These are phyloP conservation scores for Perca schrenkii DNA, from an alignment of 2,113 vertebrate genomes.

Conservation along the genomic window DNA sequence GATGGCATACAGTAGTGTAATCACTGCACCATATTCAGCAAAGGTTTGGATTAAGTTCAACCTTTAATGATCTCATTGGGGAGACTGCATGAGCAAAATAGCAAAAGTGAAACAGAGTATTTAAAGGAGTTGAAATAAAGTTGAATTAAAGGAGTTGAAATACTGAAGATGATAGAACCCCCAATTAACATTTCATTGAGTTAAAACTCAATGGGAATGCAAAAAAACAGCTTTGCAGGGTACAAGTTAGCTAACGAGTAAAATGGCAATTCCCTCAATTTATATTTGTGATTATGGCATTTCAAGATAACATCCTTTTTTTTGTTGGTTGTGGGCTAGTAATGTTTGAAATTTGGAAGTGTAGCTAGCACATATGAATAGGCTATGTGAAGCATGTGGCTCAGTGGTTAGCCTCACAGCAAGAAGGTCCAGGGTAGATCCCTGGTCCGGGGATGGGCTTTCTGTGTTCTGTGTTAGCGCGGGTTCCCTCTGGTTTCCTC, in stretches of 20 bases:
- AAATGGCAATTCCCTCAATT: not conserved
- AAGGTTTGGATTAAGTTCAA: conserved; percentile 15
- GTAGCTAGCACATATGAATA: not conserved
- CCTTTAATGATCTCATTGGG: conserved; percentile 4
- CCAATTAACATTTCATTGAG: conserved; percentile 10
- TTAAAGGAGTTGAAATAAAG: conserved; percentile 28
- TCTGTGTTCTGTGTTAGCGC: no score
- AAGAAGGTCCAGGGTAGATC: no score
- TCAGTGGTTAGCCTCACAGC: no score
- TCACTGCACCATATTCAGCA: conserved; percentile 1
- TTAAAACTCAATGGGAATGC: not conserved
- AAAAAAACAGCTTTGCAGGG: not conserved
- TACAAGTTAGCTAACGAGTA: not conserved
- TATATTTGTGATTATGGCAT: not conserved
- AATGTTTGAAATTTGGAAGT: not conserved
- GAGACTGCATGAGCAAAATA: conserved; percentile 11
- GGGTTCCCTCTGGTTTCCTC: no score
- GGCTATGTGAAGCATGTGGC: no score
- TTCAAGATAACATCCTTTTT: not conserved
- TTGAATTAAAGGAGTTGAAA: conserved; percentile 28
- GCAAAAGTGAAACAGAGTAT: conserved; percentile 30
- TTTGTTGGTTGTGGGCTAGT: not conserved
- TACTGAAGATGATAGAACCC: conserved; percentile 10
- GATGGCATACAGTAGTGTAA: conserved; percentile 2
- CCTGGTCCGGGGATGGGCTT: no score